These are phyloP conservation scores for Muscina levida DNA, from an alignment of 2,888 invertebrate genomes.

Conservation along the genomic window DNA sequence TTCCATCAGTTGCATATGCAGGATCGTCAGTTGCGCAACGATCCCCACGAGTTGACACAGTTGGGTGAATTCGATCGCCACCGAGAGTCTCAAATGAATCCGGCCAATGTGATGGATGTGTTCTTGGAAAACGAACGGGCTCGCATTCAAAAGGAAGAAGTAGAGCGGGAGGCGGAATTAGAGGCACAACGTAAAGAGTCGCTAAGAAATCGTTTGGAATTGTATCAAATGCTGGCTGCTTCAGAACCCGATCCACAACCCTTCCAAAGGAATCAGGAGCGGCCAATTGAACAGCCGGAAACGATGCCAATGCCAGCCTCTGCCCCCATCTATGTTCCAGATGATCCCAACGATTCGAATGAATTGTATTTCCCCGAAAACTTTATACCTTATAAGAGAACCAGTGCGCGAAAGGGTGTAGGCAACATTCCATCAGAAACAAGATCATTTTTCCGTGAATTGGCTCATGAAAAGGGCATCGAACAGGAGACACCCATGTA, in stretches of 20 bases:
- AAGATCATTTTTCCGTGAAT: conserved; percentile 74
- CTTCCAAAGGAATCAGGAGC: conserved; percentile 71
- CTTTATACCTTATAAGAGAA: conserved; percentile 73
- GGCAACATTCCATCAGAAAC: conserved; percentile 18
- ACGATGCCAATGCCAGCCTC: conserved; percentile 55
- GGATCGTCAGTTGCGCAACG: conserved; percentile 74
- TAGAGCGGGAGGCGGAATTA: conserved; percentile 68
- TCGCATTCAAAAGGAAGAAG: conserved; percentile 71
- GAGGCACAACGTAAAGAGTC: conserved; percentile 72
- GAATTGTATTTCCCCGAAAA: conserved; percentile 75
- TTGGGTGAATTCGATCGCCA: conserved; percentile 73
- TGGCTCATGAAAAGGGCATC: conserved; percentile 72
- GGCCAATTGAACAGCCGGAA: conserved; percentile 66
- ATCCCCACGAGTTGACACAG: conserved; percentile 73
- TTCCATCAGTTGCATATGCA: conserved; percentile 72
- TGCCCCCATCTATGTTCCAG: conserved; percentile 69
- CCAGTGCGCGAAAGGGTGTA: conserved; percentile 53
- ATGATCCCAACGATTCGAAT: conserved; percentile 72
- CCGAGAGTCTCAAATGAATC: conserved; percentile 68
- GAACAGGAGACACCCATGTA: conserved; percentile 54
- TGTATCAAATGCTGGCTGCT: conserved; percentile 77
- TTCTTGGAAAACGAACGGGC: conserved; percentile 74
- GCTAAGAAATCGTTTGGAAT: conserved; percentile 74
- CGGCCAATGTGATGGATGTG: conserved; percentile 72
- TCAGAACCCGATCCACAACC: conserved; percentile 77